phyloP scores from a whole-genome alignment of 2,888 invertebrate genomes.

The Nebria brevicollis region DNA sequence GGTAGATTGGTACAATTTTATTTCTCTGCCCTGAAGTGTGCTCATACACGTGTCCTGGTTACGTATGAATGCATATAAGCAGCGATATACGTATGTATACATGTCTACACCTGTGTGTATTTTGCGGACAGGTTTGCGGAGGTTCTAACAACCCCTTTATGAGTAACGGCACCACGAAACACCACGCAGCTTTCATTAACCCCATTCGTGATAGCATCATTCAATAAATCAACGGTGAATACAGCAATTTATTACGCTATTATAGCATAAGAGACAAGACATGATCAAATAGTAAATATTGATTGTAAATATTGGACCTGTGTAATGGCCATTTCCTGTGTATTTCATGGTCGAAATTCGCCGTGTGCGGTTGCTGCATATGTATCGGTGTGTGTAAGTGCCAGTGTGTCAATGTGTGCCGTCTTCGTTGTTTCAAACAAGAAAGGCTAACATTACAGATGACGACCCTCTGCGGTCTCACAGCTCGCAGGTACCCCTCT shows the following conservation, averaged over 20 bases:
- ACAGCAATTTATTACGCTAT: conserved; percentile 60
- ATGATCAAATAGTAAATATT: conserved; percentile 61
- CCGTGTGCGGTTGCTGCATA: background rate
- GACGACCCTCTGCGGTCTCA: background rate
- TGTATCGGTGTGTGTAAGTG: background rate
- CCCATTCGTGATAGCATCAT: conserved; percentile 55
- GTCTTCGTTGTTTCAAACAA: conserved; percentile 3
- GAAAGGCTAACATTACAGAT: background rate
- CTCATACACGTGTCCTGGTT: background rate
- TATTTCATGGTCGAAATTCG: conserved; percentile 28
- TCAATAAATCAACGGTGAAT: conserved; percentile 60
- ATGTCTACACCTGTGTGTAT: conserved; percentile 16
- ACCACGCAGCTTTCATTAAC: conserved; percentile 52
- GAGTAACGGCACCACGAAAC: conserved; percentile 37
- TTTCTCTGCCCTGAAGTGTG: background rate
- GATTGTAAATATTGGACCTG: conserved; percentile 59
- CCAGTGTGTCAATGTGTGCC: background rate
- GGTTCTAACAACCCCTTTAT: conserved; percentile 25
- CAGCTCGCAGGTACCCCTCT: background rate
- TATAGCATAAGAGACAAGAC: conserved; percentile 57
- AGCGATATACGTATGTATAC: background rate
- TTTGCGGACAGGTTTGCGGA: conserved; percentile 32
- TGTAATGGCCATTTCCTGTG: conserved; percentile 51
- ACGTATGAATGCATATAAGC: background rate
- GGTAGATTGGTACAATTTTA: background rate